Conservation (phyloP, 2,888 invertebrate genomes). For the Mycalesis mineus region DNA sequence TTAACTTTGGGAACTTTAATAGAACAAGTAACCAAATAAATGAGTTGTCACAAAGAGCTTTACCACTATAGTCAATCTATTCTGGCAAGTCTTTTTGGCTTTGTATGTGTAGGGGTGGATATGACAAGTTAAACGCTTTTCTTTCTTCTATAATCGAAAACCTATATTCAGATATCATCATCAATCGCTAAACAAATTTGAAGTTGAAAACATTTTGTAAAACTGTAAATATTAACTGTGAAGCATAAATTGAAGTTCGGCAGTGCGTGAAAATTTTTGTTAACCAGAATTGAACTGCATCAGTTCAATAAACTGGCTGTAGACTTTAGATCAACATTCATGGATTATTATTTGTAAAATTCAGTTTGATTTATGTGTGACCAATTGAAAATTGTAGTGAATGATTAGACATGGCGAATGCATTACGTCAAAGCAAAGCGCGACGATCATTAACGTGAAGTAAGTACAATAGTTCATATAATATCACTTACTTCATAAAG, state of each 20-base stretch:
- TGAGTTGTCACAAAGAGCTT: too few species aligned
- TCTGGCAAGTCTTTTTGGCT: too few species aligned
- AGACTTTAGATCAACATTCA: not conserved
- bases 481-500: too few species aligned
- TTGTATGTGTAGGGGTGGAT: too few species aligned
- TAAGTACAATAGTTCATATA: too few species aligned
- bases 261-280: not conserved
- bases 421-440: not conserved
- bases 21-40: not conserved
- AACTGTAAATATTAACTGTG: too few species aligned
- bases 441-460: not conserved
- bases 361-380: not conserved
- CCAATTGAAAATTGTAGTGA: not conserved
- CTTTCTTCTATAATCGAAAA: too few species aligned
- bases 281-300: not conserved
- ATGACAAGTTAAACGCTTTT: too few species aligned
- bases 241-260: not conserved
- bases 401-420: not conserved
- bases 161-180: too few species aligned
- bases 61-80: too few species aligned
- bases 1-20: conserved; percentile 3
- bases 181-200: too few species aligned
- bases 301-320: not conserved
- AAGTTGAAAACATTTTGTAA: too few species aligned
- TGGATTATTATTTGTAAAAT: conserved; percentile 3